Conservation (phyloP, 2,113 vertebrate species). For the Syngnathus typhle region DNA sequence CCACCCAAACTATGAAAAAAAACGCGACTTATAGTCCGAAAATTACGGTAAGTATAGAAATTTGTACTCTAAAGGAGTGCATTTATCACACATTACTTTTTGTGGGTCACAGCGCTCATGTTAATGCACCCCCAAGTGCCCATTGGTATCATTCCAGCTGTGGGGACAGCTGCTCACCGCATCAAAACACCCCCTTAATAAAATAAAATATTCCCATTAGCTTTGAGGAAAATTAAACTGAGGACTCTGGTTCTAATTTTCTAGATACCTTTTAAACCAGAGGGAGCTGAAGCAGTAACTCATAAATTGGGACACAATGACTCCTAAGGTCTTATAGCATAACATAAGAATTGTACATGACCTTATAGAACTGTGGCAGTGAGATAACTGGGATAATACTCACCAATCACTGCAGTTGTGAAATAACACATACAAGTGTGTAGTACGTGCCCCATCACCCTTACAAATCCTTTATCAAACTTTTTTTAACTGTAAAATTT, state of each 20-base stretch:
- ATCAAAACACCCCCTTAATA: conserved; percentile 6
- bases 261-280: background rate
- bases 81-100: conserved; percentile 13
- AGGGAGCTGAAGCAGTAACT: no score
- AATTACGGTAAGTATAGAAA: background rate
- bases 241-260: conserved; percentile 23
- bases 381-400: background rate
- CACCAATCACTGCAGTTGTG: background rate
- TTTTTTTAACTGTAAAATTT: no score
- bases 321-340: no score
- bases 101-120: conserved; percentile 27
- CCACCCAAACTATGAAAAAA: no score
- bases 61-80: conserved; percentile 2
- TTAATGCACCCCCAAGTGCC: conserved; percentile 17
- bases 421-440: no score
- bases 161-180: conserved; percentile 22
- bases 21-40: no score
- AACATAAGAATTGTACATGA: background rate
- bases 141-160: conserved; percentile 13
- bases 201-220: conserved; percentile 18
- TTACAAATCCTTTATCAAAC: no score
- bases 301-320: no score
- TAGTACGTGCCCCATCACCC: no score
- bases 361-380: background rate
- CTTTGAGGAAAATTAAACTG: conserved; percentile 3